Evolutionary conservation across 2,888 invertebrate genomes (phyloP).

Genomic region (Camptogramma bilineatum): DNA sequence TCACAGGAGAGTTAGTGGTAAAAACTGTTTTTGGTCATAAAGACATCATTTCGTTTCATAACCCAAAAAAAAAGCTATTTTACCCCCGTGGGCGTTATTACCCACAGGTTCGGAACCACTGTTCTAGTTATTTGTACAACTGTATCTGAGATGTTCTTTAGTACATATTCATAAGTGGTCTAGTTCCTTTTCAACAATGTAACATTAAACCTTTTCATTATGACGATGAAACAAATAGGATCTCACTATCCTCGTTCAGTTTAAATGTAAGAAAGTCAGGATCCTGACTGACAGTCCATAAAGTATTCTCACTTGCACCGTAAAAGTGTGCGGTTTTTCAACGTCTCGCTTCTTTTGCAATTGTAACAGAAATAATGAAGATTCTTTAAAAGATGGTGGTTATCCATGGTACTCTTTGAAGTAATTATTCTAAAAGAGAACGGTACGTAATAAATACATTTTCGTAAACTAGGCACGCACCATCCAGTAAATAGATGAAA

Average conservation of each 20-base stretch:
- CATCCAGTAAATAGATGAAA: not conserved
- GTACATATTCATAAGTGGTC: not conserved
- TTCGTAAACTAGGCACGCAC: not conserved
- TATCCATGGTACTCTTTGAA: constrained; percentile 42
- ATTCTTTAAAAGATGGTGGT: constrained; percentile 52
- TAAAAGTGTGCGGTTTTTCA: constrained; percentile 82
- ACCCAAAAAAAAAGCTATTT: too few relatives aligned
- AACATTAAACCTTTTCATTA: not conserved
- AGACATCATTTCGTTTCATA: too few relatives aligned
- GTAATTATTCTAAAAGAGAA: not conserved
- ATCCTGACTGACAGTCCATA: constrained; percentile 68
- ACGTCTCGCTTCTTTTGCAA: constrained; percentile 57
- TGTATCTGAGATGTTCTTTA: not conserved
- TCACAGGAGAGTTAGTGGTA: too few relatives aligned
- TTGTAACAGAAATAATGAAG: constrained; percentile 74
- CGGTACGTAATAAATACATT: not conserved
- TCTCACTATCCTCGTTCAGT: constrained; percentile 10
- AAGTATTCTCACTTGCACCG: constrained; percentile 72
- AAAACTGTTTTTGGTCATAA: too few relatives aligned
- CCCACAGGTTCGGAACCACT: too few relatives aligned
- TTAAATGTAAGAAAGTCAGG: constrained; percentile 57
- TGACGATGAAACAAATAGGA: not conserved
- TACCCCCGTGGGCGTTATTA: too few relatives aligned
- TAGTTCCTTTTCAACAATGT: not conserved
- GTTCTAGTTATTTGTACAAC: too few relatives aligned